These are phyloP conservation scores for Lophochroa leadbeateri DNA, from an alignment of 2,113 vertebrate species.

Conservation along the genomic window DNA sequence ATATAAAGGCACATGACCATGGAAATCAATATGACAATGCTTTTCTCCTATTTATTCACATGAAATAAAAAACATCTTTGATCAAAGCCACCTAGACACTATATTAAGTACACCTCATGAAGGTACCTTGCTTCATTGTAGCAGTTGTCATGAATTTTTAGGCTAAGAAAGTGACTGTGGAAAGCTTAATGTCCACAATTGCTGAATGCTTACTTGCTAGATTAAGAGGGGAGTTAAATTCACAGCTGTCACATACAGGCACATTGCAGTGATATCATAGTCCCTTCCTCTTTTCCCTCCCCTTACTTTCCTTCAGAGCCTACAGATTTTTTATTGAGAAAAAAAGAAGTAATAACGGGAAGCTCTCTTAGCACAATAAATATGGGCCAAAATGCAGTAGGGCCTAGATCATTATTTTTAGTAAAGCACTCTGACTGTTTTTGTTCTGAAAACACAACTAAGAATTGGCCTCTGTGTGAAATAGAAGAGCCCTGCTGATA, in stretches of 20 bases:
- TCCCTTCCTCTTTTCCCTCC: neutral
- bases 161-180: neutral
- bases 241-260: neutral
- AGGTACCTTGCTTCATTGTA: neutral
- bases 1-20: neutral
- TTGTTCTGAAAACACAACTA: constrained; percentile 3
- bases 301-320: neutral
- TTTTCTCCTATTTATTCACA: neutral
- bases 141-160: neutral
- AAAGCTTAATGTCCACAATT: neutral
- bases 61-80: neutral
- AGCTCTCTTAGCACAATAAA: neutral
- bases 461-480: constrained; percentile 4
- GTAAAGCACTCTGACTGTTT: neutral
- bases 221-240: neutral
- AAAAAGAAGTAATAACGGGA: neutral
- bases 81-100: neutral
- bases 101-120: neutral
- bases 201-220: neutral
- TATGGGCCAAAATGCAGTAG: neutral
- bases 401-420: neutral
- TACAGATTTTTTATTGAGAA: neutral
- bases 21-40: neutral
- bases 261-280: neutral
- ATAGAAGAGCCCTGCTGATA: constrained; percentile 26